Evolutionary conservation across 1,140 invertebrate species (phyloP), one percentile per base, ranked within the genome.

Genomic region (Hycleus cichorii): DNA sequence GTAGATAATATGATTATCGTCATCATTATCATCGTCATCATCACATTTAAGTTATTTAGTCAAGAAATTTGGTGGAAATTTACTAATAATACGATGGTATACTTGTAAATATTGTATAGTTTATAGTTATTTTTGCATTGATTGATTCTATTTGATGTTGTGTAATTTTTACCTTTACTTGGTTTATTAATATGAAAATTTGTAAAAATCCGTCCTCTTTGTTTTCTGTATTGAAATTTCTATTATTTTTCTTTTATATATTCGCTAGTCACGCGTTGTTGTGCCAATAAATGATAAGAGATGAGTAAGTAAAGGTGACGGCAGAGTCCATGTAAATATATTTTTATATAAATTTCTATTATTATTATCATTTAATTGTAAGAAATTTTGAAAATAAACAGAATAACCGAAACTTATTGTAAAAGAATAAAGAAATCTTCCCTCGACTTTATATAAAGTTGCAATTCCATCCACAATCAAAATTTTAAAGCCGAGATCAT

Each of bases 261-360:
- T 53, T 61, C 59, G 59, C 59, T 61, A 61, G 59, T 61, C 59
- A 61, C 55, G 46, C 53, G 52, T 53, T 53, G 32, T 57, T 61
- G 59, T 61, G 59, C 59, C 59, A 61, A 61, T 61, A 57, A 39
- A 5, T 32, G 32, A 32, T 32, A 32, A 32, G 32, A 32, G 7
- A 32, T 32, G 32, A 32, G 47, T 46, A 61, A 61, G 47, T 45
- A 46, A 11, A 58, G 38, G 50, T 57, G 59, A 61, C 59, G 54
- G 59, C 58, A 49, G 32, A 43, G 59, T 58, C 59, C 55, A 61
- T 61, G 59, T 61, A 61, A 61, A 61, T 61, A 61, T 42, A 45
- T 26, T 38, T 45, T 57, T 32, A 32, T 32, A 32, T 32, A 32
- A 32, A 32, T 32, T 32, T 5, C 32, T 5, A 32, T 7, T 32